Percentiles rank a stretch among this genome's conserved stretches.
These are phyloP conservation scores for Typhlichthys subterraneus DNA, from an alignment of 2,797 vertebrate genomes.

Conservation along the genomic window DNA sequence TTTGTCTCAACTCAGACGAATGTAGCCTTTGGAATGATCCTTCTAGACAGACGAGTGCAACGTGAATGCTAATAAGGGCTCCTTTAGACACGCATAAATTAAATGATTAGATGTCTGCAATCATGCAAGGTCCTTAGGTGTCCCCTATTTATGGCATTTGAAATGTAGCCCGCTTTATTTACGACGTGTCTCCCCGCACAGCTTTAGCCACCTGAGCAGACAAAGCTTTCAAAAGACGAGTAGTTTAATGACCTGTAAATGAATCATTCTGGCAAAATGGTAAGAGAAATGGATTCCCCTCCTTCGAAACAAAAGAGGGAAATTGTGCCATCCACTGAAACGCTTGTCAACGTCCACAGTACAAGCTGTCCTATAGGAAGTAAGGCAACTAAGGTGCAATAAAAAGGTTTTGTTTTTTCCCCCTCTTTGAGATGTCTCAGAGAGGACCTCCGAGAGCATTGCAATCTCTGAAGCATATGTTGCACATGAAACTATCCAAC, in stretches of 20 bases:
- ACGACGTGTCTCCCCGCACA: constrained; percentile 58
- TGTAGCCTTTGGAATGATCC: constrained; percentile 76
- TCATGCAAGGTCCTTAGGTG: constrained; percentile 77
- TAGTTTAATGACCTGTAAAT: constrained; percentile 77
- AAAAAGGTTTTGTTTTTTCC: constrained; percentile 48
- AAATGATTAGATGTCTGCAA: constrained; percentile 79
- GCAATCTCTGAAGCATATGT: constrained; percentile 21
- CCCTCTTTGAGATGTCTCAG: constrained; percentile 21
- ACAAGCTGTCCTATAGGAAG: constrained; percentile 20
- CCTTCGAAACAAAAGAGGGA: constrained; percentile 60
- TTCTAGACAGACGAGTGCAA: constrained; percentile 76
- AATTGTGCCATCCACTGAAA: constrained; percentile 53
- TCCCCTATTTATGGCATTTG: constrained; percentile 78
- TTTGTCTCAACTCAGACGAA: constrained; percentile 70
- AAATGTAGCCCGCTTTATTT: constrained; percentile 78
- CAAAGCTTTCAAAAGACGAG: constrained; percentile 67
- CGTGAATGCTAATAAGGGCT: constrained; percentile 83
- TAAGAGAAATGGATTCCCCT: constrained; percentile 48
- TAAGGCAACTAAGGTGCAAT: constrained; percentile 23
- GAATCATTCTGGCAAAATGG: constrained; percentile 71
- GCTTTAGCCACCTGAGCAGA: constrained; percentile 72
- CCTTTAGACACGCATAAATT: constrained; percentile 81
- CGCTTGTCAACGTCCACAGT: constrained; percentile 35
- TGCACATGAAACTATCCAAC: constrained; percentile 28
- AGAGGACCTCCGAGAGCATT: constrained; percentile 34